Base-by-base conservation (phyloP, 2,797 vertebrate genomes). In the Enteromius treurensis region DNA sequence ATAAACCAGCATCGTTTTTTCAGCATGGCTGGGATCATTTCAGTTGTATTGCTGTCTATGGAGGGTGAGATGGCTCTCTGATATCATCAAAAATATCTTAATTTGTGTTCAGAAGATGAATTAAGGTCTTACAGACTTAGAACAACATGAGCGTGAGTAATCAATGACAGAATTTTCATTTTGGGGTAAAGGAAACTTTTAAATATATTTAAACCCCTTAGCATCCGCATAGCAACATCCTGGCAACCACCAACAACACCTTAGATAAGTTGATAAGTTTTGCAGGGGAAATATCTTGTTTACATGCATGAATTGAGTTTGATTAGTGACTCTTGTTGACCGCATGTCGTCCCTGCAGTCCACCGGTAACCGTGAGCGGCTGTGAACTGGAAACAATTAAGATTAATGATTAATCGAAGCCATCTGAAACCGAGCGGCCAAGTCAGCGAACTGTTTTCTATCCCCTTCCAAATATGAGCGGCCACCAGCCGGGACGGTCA, bases 391-490 rank as follows among this genome's bases (percentile, higher is more conserved):
- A 53, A 77, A 80, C 71, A 60, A 77, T 53, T 78, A 14, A 51
- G 83, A 85, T 86, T 80, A 86, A 84, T 84, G 82, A 86, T 86
- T 86, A 85, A 84, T 80, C 55, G 45, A 40, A 74, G 67, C 37
- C 71, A 55, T 79, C 78, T 49, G 70, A 79, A 74, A 67, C n/a
- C 68, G 26, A 40, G 53, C 11, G 29, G n/a, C 32, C 62, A 64
- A 76, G 51, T 71, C 55, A 60, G 42, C 70, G 10, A 75, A 71
- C 58, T 34, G 53, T 51, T 83, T 77, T 86, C 77, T 80, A 51
- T 74, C 79, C 32, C 60, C 49, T 73, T 58, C 69, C 15, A 14
- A 73, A 40, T 17, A 71, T 49, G 75, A 73, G 14, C 14, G 58
- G 58, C 67, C 75, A 78, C 58, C 69, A 82, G 79, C 79, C 64